Evolutionary conservation across 2,888 invertebrate genomes (phyloP), one percentile per base, ranked within the genome.

Genomic region (Mylabris sibirica): DNA sequence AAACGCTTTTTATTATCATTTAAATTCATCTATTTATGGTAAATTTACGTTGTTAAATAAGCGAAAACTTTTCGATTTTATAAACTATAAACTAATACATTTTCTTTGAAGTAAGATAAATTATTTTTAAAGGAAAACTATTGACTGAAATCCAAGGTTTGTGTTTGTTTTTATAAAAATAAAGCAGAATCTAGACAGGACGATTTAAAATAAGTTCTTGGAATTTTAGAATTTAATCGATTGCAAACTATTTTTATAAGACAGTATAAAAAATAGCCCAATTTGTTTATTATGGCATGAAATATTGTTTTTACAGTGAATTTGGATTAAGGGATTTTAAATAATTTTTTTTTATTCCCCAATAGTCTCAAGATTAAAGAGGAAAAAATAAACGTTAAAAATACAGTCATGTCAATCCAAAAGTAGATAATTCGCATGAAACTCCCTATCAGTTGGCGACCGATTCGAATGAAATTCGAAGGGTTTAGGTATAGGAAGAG

Each of bases 1-100:
- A 53, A 64, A 64, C 61, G 62, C n/a, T 38, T 68, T 66, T 69
- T 69, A 59, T 30, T 9, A 9, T 26, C 9, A n/a, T 24, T 38
- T 41, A 38, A 61, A 62, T 60, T 11, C 17, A 12, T 35, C 17
- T 61, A 61, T 41, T 41, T 61, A 61, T 9, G 38, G 34, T 62
- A 22, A 38, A 61, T 41, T 35, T 24, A 35, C 12, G 14, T 17
- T 41, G n/a, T 24, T n/a, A 38, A 60, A 60, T 17, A 3, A 26
- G n/a, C 9, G 38, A 35, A 34, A 34, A 22, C n/a, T 59, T 35
- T 26, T 14, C 4, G 30, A 34, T 60, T n/a, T n/a, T n/a, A n/a
- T n/a, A n/a, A n/a, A n/a, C n/a, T n/a, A n/a, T n/a, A n/a, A n/a
- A 60, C 1, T 11, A n/a, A 12, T 17, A 30, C n/a, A 20, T 12